Evolutionary conservation across 1,140 invertebrate genomes (phyloP), one percentile per base, ranked within the genome.

Genomic region (Luehdorfia chinensis): DNA sequence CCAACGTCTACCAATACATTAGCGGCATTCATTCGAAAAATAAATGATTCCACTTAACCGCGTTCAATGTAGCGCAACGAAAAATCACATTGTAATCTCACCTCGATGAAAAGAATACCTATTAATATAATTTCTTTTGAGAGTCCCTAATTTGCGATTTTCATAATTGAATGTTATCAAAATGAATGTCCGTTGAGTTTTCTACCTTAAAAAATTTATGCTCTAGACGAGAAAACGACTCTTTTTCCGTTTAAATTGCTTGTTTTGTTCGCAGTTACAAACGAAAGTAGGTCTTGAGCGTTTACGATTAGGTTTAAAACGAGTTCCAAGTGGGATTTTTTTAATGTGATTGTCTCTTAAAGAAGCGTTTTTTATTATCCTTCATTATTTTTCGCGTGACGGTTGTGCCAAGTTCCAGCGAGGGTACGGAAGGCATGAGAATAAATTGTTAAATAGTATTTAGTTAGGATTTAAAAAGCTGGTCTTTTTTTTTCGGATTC

Each of bases 81-180:
- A 49, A 54, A 65, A 57, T 60, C 49, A 64, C 57, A 57, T 53
- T 56, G 52, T 50, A 56, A 58, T 51, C 47, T 55, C 55, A 48
- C 43, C 47, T 34, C 43, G 33, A 36, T 30, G 45, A 50, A 54
- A 59, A 36, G 50, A 47, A 59, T 25, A 30, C 43, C 57, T 56
- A 62, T 62, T 59, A 62, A 59, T 59, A 55, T 52, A 57, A 57
- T 56, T 53, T 33, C 39, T 44, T 50, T 50, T 51, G 41, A 37
- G 50, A 39, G 50, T 52, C 48, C 56, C 62, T 69, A 69, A 69
- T 69, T 69, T 69, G 62, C 52, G 59, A 62, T 69, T 66, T 61
- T 62, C 57, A 55, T 71, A 71, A 71, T 71, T 71, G 64, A 71
- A 71, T 67, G 58, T 64, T 71, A 65, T 65, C 64, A 65, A 58